Evolutionary conservation across 2,113 vertebrate species (phyloP).

Genomic region (Plectropomus leopardus): DNA sequence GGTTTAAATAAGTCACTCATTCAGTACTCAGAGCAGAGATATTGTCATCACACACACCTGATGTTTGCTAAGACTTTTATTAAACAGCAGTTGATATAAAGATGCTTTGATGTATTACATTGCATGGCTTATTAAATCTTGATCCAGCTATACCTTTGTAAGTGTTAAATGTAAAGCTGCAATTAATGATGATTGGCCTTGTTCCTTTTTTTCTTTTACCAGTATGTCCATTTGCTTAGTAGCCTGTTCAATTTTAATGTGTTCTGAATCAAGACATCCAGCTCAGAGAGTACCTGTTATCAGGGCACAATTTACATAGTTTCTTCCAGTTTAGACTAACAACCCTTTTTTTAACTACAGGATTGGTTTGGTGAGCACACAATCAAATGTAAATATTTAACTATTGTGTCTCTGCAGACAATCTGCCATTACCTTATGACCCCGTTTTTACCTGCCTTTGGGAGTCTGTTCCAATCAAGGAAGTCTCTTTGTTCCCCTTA

Average conservation of each 20-base stretch:
- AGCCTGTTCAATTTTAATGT: background rate
- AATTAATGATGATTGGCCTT: background rate
- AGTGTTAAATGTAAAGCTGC: background rate
- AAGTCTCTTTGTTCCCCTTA: conserved; percentile 7
- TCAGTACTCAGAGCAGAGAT: background rate
- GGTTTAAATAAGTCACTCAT: background rate
- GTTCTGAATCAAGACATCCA: background rate
- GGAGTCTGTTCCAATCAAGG: background rate
- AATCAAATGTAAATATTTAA: conserved; percentile 42
- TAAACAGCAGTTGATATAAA: background rate
- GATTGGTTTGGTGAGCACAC: background rate
- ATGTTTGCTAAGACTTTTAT: background rate
- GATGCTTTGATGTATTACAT: background rate
- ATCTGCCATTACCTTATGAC: conserved; percentile 24
- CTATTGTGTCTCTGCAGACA: background rate
- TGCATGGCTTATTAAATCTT: background rate
- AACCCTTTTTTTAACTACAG: background rate
- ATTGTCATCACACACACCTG: no score
- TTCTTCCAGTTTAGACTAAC: background rate
- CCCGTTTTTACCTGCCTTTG: conserved; percentile 1
- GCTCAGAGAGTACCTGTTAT: background rate
- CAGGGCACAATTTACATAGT: background rate
- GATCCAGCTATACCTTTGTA: background rate
- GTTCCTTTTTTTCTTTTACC: background rate
- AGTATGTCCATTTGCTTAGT: background rate